Conservation (phyloP, 2,113 vertebrate species). For the Sus scrofa region T2T-Sscrofa CM000813.6:116811001-116811500, state of each 20-base stretch:
- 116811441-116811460: not conserved
- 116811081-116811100: not conserved
- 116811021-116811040: not conserved
- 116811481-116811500: not conserved
- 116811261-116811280: not conserved
- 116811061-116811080: not conserved
- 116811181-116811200: not conserved
- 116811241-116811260: not conserved
- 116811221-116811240: not conserved
- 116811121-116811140: not conserved
- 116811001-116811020: not conserved
- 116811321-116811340: not conserved
- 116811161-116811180: not conserved
- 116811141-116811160: not conserved
- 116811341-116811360: not conserved
- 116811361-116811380: not conserved
- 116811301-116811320: not conserved
- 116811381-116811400: not conserved
- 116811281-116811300: not conserved
- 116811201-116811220: not conserved
- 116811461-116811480: not conserved
- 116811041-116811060: not conserved
- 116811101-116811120: not conserved
- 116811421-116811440: slow-evolving; percentile 25
- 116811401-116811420: not conserved